Base-by-base conservation (phyloP, 1,140 invertebrate species). In the Heliconius eleuchia region DNA sequence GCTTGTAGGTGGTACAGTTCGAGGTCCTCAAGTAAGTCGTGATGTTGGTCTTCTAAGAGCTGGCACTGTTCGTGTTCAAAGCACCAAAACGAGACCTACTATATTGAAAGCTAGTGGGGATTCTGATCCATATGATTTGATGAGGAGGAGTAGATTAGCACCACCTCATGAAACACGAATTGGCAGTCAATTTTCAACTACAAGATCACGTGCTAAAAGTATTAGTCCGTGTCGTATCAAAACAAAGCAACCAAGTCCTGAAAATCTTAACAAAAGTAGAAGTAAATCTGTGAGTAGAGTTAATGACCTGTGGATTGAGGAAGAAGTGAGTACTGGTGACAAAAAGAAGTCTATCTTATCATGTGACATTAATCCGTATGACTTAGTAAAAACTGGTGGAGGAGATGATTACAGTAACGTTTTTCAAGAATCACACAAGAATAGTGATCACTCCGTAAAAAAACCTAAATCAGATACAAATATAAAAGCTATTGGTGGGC, bases 351-450 rank as follows among this genome's bases (percentile, higher is more conserved):
- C 97, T 27, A 98, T 98, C 80, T 93, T 98, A 19, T 97, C 98
- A 85, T 98, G 97, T 91, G 96, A 98, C 87, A 97, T 98, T 18
- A 98, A 97, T 92, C 97, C 98, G 7, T 98, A 98, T 85, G 97
- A 98, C 73, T 92, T 98, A 80, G 96, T 98, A 74, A 96, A 96
- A 80, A 89, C 90, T 77, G 88, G 86, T 73, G 90, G 89, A 27
- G 83, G 46, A 82, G 91, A 93, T 82, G 90, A 92, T 39, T 94
- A 86, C 87, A 87, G 83, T 74, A 88, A 93, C 60, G 85, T 91
- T n/a, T 92, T 92, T 84, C 84, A 91, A 83, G 88, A 91, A 76
- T 87, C 91, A 57, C 77, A 86, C 60, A 92, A 92, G 87, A 85
- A 80, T 84, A 85, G 74, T 52, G 89, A 82, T 79, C 73, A 72